Base-by-base conservation (phyloP, 2,797 vertebrate genomes). In the Acanthurus leucopareius region DNA sequence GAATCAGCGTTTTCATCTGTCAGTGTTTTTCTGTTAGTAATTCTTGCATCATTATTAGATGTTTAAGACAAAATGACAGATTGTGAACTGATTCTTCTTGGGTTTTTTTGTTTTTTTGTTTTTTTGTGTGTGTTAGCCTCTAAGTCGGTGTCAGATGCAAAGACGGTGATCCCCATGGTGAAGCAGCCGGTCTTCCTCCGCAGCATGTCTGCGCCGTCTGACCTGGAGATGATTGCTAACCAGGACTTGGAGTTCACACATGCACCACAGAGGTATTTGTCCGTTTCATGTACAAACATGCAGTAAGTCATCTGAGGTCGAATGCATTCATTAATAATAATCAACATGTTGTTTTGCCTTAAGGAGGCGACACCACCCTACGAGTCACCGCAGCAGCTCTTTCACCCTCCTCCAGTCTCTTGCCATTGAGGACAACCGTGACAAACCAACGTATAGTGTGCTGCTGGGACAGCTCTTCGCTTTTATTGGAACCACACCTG, bases 151-250 rank as follows among this genome's bases (percentile, higher is more conserved):
- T 98, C 97, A 0, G 98, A 99, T 75, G 92, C 96, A 16, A 99
- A 99, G 89, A 96, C 96, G 2, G 95, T 97, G n/a, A 94, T 96
- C 8, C 96, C 96, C 0, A 93, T 97, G 22, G 96, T 96, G 85
- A 97, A 98, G 75, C 98, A 99, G 94, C 98, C 98, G 0, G 97
- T 99, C 79, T 99, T 99, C 81, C 95, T 99, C 42, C 97, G 98
- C 79, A 99, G 98, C 86, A 98, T 99, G 98, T 99, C 98, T 0
- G 98, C 98, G 2, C 98, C 98, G 0, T 99, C 98, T 11, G 98
- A 99, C 91, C 92, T 99, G 75, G 98, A 99, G 92, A 99, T 99
- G 98, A 99, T 99, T 8, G 98, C 97, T 57, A 99, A 95, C 5
- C 97, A 98, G 74, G 98, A 99, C 67, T 80, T 99, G 59, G 98